Conservation (phyloP, 2,888 invertebrate genomes). For the Gasteruption jaculator region DNA sequence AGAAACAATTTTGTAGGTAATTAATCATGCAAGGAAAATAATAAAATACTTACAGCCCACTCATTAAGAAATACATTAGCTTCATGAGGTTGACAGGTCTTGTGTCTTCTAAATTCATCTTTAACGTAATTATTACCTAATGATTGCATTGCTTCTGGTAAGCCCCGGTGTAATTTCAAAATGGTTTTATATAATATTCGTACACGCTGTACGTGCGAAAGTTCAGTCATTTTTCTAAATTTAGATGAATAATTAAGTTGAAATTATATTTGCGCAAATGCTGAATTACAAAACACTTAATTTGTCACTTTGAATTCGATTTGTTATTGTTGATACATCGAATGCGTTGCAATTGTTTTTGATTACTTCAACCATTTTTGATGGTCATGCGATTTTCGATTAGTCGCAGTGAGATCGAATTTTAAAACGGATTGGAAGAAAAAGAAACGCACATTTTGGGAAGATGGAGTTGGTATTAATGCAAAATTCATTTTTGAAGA, state of each 20-base stretch:
- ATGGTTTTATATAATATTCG: conserved; percentile 74
- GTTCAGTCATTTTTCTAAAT: conserved; percentile 18
- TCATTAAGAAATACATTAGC: conserved; percentile 76
- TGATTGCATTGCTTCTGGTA: conserved; percentile 66
- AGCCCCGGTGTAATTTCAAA: conserved; percentile 70
- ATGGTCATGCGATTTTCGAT: too few species aligned
- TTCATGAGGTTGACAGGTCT: conserved; percentile 66
- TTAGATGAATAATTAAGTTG: neutral
- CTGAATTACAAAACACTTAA: too few species aligned
- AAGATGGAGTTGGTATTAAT: too few species aligned
- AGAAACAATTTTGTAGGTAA: conserved; percentile 9
- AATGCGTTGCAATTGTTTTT: too few species aligned
- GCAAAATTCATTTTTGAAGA: too few species aligned
- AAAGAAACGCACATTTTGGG: too few species aligned
- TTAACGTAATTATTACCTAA: conserved; percentile 74
- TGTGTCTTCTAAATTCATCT: conserved; percentile 84
- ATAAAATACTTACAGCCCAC: conserved; percentile 70
- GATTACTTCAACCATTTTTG: too few species aligned
- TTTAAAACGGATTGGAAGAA: too few species aligned
- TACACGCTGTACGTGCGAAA: conserved; percentile 62
- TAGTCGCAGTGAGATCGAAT: too few species aligned
- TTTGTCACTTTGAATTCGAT: too few species aligned
- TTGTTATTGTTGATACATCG: too few species aligned
- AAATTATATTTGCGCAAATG: neutral
- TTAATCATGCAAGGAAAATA: neutral